phyloP scores from a whole-genome alignment of 2,797 vertebrate species.

The Sebastes paucispinis region DNA sequence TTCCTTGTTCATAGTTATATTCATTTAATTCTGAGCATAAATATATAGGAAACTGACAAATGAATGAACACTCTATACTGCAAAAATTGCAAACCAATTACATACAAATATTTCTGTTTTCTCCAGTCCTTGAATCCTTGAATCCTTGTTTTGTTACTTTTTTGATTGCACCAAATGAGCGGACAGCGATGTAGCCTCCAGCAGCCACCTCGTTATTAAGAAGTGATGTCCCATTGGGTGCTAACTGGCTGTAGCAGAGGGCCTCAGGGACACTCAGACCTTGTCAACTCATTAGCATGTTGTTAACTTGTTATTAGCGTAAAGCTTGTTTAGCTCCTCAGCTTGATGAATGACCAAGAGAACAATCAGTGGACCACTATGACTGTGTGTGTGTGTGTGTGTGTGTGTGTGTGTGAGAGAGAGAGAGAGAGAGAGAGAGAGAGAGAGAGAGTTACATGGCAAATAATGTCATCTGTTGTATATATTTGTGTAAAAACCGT shows the following conservation, averaged over 20 bases:
- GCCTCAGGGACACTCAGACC: conserved; percentile 43
- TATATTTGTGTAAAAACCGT: no score
- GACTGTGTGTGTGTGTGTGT: not conserved
- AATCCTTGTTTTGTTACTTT: not conserved
- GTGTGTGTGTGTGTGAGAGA: not conserved
- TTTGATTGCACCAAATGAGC: not conserved
- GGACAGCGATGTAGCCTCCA: not conserved
- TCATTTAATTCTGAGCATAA: not conserved
- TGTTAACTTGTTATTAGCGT: conserved; percentile 56
- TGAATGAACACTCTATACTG: not conserved
- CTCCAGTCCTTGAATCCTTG: not conserved
- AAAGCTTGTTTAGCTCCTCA: conserved; percentile 26
- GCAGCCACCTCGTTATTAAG: conserved; percentile 38
- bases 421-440: not conserved
- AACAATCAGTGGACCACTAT: conserved; percentile 25
- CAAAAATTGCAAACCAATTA: not conserved
- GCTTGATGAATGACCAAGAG: conserved; percentile 30
- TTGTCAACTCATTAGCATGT: conserved; percentile 50
- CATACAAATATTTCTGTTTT: not conserved
- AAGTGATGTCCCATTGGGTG: conserved; percentile 28
- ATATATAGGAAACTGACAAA: not conserved
- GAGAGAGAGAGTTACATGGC: not conserved
- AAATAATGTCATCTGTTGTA: not conserved
- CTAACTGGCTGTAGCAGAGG: conserved; percentile 47
- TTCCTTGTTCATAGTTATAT: not conserved